A percentile compares a stretch with the other conserved stretches of the same genome.
Conservation (phyloP, 2,797 vertebrate species). For the Diceros bicornis region DNA sequence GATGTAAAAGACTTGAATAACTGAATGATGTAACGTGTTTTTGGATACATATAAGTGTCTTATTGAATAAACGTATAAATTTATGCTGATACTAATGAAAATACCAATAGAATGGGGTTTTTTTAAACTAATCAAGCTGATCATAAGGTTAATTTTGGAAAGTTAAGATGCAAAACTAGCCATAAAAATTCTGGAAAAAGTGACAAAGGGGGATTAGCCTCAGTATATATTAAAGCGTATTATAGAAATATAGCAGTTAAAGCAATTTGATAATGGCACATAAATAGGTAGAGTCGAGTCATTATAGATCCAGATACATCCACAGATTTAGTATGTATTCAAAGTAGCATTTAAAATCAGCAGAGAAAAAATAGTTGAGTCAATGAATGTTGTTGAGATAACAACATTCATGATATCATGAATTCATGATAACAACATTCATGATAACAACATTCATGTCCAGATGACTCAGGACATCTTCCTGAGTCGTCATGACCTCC, state of each 20-base stretch:
- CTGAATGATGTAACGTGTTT: not conserved
- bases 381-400: not conserved
- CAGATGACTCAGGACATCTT: not conserved
- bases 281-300: not conserved
- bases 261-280: not conserved
- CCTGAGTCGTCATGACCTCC: not conserved
- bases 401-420: too few relatives aligned
- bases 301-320: not conserved
- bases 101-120: not conserved
- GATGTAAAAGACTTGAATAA: not conserved
- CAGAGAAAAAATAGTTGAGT: not conserved
- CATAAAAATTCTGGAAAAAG: conserved; percentile 11
- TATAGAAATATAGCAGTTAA: not conserved
- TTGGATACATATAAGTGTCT: not conserved
- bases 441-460: too few relatives aligned
- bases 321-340: not conserved
- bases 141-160: not conserved
- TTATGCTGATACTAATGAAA: not conserved
- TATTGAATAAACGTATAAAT: not conserved
- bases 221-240: not conserved
- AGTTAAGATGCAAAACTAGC: not conserved
- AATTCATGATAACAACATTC: too few relatives aligned
- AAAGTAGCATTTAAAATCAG: not conserved
- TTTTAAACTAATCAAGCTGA: not conserved
- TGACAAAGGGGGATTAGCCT: not conserved